Conservation (phyloP, 2,113 vertebrate genomes). For the Melospiza georgiana region DNA sequence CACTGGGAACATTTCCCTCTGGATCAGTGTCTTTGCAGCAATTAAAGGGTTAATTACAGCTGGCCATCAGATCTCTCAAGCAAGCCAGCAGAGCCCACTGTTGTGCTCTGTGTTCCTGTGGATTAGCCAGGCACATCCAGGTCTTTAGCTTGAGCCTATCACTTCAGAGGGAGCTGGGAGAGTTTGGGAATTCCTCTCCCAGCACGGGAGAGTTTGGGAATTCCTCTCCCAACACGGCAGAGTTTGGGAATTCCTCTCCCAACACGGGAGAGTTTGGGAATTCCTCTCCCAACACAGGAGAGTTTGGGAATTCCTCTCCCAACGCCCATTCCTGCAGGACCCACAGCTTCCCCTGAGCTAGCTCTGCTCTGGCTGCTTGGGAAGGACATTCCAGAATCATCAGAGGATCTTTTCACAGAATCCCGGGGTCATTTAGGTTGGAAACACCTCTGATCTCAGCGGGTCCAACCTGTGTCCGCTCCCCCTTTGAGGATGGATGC, state of each 20-base stretch:
- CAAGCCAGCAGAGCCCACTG: background rate
- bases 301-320: background rate
- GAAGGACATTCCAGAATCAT: background rate
- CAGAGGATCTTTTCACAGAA: background rate
- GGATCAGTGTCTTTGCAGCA: background rate
- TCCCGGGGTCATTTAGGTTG: background rate
- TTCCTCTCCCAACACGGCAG: background rate
- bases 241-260: background rate
- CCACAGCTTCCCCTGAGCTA: background rate
- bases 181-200: background rate
- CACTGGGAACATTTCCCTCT: background rate
- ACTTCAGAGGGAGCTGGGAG: background rate
- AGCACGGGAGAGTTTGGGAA: no score
- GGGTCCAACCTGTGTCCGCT: accelerated
- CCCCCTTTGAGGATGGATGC: accelerated
- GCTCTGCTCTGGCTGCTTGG: background rate
- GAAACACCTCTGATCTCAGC: background rate
- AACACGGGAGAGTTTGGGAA: background rate
- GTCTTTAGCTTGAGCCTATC: background rate
- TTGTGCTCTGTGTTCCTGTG: background rate
- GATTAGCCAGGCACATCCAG: background rate
- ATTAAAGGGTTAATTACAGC: background rate
- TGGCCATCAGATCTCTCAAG: background rate
- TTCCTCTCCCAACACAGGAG: background rate
- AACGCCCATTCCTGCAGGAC: background rate